Evolutionary conservation across 2,797 vertebrate species (phyloP).

Genomic region (Coracias cyanogaster): DNA sequence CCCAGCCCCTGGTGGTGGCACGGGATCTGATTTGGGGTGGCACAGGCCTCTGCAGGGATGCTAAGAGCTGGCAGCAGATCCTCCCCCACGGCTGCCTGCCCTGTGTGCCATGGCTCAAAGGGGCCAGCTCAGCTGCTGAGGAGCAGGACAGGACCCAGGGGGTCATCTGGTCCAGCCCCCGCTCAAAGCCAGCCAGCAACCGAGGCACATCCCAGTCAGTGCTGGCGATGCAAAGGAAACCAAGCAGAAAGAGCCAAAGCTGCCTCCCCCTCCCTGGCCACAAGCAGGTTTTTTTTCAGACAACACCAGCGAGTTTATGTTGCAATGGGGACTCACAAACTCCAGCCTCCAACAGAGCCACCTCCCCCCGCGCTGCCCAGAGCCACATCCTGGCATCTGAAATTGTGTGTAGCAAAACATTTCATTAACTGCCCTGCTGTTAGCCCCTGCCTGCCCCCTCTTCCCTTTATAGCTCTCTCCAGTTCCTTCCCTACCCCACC

Average conservation of each 20-base stretch:
- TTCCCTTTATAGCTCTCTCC: not conserved
- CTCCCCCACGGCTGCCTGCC: not conserved
- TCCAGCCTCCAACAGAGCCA: not conserved
- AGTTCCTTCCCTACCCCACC: not conserved
- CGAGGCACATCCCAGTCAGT: not conserved
- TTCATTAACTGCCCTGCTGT: not conserved
- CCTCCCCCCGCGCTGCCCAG: not conserved
- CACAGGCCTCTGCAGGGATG: not conserved
- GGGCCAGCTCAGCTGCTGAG: not conserved
- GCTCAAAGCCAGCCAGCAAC: not conserved
- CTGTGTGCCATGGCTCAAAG: rapidly evolving
- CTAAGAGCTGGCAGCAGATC: not conserved
- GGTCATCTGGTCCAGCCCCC: not conserved
- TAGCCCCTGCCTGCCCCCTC: not conserved
- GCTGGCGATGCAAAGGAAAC: not conserved
- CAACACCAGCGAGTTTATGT: not conserved
- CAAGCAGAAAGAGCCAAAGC: not conserved
- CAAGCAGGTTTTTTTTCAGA: not conserved
- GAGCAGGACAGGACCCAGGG: not conserved
- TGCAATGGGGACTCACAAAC: not conserved
- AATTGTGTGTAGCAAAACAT: not conserved
- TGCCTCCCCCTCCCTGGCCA: not conserved
- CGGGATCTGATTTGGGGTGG: rapidly evolving
- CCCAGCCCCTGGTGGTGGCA: rapidly evolving
- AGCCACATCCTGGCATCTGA: not conserved